Evolutionary conservation across 30 jellyfish, hydroid and myxozoan species (phyloP).

Genomic region (Aurelia aurita): DNA sequence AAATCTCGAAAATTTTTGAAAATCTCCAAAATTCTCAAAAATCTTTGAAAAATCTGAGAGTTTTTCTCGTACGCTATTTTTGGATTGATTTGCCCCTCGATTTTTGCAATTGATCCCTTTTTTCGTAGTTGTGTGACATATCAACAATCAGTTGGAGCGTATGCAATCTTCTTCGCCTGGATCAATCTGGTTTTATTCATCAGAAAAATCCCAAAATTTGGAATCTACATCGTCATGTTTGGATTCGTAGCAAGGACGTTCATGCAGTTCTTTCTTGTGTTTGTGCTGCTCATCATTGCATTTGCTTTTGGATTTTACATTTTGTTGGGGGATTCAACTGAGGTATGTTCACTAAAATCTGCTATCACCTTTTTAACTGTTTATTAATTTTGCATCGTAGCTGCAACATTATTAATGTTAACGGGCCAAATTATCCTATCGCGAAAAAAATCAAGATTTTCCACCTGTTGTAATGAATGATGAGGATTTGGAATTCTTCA

Average conservation of each 20-base stretch:
- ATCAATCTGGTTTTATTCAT: slow-evolving; percentile 74
- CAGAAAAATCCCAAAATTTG: slow-evolving; percentile 85
- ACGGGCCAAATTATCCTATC: no score
- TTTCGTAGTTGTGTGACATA: slow-evolving; percentile 72
- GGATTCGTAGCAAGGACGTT: slow-evolving; percentile 79
- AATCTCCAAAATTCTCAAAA: no score
- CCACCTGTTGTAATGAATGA: no score
- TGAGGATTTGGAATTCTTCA: no score
- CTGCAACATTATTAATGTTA: no score
- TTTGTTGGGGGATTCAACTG: slow-evolving; percentile 45
- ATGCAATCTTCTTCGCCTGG: slow-evolving; percentile 88
- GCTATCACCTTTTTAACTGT: background rate
- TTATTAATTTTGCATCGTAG: no score
- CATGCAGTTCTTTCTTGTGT: slow-evolving; percentile 81
- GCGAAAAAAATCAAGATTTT: no score
- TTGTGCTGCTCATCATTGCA: slow-evolving; percentile 78
- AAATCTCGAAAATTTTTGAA: no score
- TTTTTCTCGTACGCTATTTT: no score
- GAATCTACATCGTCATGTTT: slow-evolving; percentile 91
- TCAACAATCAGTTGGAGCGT: slow-evolving; percentile 85
- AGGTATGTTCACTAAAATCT: slow-evolving; percentile 10
- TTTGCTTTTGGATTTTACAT: slow-evolving; percentile 84
- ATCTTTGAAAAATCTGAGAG: no score
- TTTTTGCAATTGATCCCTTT: background rate
- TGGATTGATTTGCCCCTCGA: no score